Percentiles rank a stretch among this genome's conserved stretches.
Evolutionary conservation across 2,113 vertebrate genomes (phyloP).

Genomic region (Paramormyrops kingsleyae): DNA sequence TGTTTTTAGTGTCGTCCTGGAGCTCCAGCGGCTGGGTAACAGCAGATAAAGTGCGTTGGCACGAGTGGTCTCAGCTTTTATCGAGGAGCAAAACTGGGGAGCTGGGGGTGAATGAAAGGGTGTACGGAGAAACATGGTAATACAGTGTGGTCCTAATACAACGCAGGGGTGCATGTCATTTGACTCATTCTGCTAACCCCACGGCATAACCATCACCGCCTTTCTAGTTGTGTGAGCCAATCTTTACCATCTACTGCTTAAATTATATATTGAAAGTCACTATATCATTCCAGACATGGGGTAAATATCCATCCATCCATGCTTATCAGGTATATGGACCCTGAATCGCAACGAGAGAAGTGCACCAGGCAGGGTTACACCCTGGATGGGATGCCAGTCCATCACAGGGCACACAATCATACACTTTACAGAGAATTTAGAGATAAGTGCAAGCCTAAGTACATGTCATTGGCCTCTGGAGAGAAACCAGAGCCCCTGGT

Average conservation of each 20-base stretch:
- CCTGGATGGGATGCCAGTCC: background rate
- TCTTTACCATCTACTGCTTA: background rate
- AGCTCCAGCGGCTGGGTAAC: too few relatives aligned
- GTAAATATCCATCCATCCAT: background rate
- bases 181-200: background rate
- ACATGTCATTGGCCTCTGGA: background rate
- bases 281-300: background rate
- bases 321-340: background rate
- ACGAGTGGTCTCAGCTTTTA: background rate
- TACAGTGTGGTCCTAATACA: background rate
- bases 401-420: background rate
- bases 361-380: background rate
- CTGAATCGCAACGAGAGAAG: background rate
- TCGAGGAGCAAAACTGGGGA: background rate
- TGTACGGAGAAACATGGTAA: background rate
- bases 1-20: background rate
- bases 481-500: background rate
- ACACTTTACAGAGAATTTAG: background rate
- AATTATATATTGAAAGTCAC: background rate
- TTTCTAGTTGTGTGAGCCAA: background rate
- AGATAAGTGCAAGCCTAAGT: background rate
- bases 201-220: background rate
- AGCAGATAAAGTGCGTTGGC: background rate
- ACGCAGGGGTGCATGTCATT: background rate
- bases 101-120: background rate